phyloP scores from a whole-genome alignment of 2,888 invertebrate genomes.

The Leucophenga maculata region DNA sequence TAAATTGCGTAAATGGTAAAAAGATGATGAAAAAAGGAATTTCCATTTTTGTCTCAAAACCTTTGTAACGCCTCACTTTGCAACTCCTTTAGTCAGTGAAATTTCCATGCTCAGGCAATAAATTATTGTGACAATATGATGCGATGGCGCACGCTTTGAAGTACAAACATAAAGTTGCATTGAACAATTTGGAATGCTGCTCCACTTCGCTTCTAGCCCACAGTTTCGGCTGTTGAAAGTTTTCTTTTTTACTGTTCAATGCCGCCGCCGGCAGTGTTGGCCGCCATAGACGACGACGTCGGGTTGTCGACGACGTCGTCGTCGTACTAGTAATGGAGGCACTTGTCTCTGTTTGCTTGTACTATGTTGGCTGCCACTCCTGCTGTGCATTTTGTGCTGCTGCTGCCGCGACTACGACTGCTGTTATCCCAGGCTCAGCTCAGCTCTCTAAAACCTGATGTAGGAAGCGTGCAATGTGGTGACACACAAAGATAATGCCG shows the following conservation, averaged over 20 bases:
- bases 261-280: slow-evolving; percentile 44
- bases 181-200: too few relatives aligned
- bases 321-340: neutral
- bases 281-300: slow-evolving; percentile 26
- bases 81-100: neutral
- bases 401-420: neutral
- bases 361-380: slow-evolving; percentile 14
- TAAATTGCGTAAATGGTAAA: too few relatives aligned
- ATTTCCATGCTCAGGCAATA: slow-evolving; percentile 16
- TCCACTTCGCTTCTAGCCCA: too few relatives aligned
- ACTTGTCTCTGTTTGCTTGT: slow-evolving; percentile 1
- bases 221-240: neutral
- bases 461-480: slow-evolving; percentile 57
- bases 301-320: neutral
- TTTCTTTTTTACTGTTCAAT: slow-evolving; percentile 30
- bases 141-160: neutral
- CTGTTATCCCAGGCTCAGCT: neutral
- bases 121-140: slow-evolving; percentile 23
- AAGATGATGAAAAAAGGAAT: too few relatives aligned
- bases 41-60: too few relatives aligned
- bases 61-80: too few relatives aligned
- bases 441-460: slow-evolving; percentile 18
- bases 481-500: slow-evolving; percentile 61
- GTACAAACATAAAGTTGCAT: neutral
- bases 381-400: neutral